phyloP scores from a whole-genome alignment of 2,113 vertebrate species.

The Mesoclemmys tuberculata region DNA sequence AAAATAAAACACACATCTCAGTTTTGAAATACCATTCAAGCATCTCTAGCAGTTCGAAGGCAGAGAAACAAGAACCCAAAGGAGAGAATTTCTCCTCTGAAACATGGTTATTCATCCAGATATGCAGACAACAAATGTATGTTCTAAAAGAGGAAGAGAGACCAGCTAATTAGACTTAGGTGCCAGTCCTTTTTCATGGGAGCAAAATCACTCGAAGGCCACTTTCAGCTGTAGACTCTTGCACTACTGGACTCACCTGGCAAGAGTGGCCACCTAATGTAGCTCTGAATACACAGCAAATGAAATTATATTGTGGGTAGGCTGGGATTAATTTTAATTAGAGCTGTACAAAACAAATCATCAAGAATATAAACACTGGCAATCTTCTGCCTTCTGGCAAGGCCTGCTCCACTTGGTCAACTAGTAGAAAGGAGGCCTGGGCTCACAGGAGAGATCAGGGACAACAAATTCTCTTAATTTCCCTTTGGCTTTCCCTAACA shows the following conservation, averaged over 20 bases:
- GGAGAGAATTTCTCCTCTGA: not conserved
- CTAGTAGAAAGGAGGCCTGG: not conserved
- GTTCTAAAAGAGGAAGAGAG: not conserved
- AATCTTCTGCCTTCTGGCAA: slow-evolving; percentile 19
- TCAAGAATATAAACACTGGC: not conserved
- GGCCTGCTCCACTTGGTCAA: not conserved
- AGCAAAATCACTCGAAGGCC: not conserved
- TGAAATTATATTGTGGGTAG: not conserved
- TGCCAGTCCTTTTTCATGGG: not conserved
- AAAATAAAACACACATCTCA: not conserved
- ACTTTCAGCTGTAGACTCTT: not conserved
- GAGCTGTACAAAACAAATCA: not conserved
- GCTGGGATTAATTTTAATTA: not conserved
- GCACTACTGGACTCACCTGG: not conserved
- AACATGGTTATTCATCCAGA: not conserved
- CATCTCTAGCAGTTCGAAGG: not conserved
- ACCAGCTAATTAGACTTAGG: not conserved
- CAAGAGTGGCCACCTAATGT: not conserved
- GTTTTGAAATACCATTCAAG: not conserved
- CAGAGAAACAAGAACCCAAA: not conserved
- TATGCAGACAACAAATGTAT: not conserved
- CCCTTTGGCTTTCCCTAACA: not conserved
- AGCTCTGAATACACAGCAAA: not conserved
- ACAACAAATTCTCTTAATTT: slow-evolving; percentile 21
- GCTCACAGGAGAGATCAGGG: not conserved